Evolutionary conservation across 2,888 invertebrate species (phyloP).

Genomic region (Rugalucina vietnamica): DNA sequence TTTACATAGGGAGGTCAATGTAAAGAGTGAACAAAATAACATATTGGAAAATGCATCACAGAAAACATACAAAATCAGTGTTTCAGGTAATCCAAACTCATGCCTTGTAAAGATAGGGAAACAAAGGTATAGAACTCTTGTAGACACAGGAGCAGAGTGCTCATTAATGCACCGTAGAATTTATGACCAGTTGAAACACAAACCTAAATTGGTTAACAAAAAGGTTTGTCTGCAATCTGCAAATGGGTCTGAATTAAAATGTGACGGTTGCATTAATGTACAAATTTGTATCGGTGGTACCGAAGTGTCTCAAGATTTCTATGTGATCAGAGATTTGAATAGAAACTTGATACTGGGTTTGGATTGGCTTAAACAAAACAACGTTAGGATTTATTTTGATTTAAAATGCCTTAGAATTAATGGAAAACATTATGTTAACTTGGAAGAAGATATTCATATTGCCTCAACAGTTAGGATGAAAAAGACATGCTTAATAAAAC

Average conservation of each 20-base stretch:
- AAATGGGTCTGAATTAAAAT: conserved; percentile 5
- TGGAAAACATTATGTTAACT: neutral
- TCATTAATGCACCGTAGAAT: conserved; percentile 38
- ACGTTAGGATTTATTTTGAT: conserved; percentile 32
- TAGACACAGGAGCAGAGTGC: conserved; percentile 40
- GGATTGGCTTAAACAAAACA: conserved; percentile 16
- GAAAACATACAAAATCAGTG: neutral
- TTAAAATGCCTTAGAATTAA: conserved; percentile 24
- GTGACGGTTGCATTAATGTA: conserved; percentile 26
- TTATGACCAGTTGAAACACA: conserved; percentile 24
- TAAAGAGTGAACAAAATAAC: conserved; percentile 1
- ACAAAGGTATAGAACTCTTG: conserved; percentile 38
- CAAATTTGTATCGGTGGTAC: conserved; percentile 23
- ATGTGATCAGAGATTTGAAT: conserved; percentile 28
- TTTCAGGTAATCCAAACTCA: conserved; percentile 30
- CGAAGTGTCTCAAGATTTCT: conserved; percentile 10
- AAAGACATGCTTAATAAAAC: neutral
- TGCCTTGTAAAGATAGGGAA: conserved; percentile 27
- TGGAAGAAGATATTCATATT: conserved; percentile 35
- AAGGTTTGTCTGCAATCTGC: conserved; percentile 27
- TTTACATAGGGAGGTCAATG: conserved; percentile 17
- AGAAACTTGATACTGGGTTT: conserved; percentile 19
- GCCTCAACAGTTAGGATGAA: neutral
- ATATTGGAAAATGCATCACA: neutral
- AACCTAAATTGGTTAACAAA: conserved; percentile 13